Evolutionary conservation across 2,113 vertebrate genomes (phyloP).

Genomic region (Carassius auratus): DNA sequence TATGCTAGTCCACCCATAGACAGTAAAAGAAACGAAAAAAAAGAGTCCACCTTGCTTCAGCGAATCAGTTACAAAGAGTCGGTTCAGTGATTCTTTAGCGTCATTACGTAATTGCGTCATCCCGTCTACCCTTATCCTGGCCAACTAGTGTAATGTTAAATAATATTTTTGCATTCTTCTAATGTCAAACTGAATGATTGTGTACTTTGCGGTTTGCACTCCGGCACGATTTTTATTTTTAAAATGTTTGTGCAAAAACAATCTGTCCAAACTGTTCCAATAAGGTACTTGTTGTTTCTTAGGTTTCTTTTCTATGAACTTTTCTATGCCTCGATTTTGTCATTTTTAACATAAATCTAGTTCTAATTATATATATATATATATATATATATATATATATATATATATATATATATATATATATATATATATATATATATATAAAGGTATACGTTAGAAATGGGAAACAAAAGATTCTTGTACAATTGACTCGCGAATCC

Average conservation of each 20-base stretch:
- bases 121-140: not conserved
- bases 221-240: too few species aligned
- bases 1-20: not conserved
- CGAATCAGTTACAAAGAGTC: not conserved
- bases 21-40: too few species aligned
- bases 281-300: not conserved
- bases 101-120: not conserved
- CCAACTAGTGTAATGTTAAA: too few species aligned
- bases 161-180: too few species aligned
- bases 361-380: not conserved
- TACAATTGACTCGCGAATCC: not conserved
- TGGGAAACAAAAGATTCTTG: not conserved
- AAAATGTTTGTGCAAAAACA: too few species aligned
- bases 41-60: not conserved
- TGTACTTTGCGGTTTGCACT: too few species aligned
- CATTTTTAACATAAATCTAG: not conserved
- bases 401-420: too few species aligned
- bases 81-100: not conserved
- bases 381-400: too few species aligned
- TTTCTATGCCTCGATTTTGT: too few species aligned
- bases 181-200: too few species aligned
- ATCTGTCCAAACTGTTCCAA: not conserved
- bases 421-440: too few species aligned
- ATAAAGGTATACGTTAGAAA: not conserved
- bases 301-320: too few species aligned